A percentile compares a stretch with the other conserved stretches of the same genome.
Conservation (phyloP, 2,113 vertebrate species). For the Holacanthus passer region DNA sequence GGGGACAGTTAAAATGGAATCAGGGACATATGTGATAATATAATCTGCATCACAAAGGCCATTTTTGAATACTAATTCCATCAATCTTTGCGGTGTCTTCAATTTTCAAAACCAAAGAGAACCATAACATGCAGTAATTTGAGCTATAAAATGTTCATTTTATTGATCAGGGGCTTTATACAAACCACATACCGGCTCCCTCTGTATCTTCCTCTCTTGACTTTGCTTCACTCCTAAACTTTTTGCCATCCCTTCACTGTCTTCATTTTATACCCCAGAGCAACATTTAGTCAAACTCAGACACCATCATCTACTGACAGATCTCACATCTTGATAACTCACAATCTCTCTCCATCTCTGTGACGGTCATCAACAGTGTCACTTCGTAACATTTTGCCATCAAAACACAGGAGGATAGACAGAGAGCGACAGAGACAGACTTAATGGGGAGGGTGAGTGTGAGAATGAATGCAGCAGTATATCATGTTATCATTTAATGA, state of each 20-base stretch:
- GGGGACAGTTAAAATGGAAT: neutral
- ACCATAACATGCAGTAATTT: neutral
- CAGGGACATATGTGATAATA: neutral
- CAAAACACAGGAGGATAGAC: slow-evolving; percentile 2
- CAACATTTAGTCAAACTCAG: slow-evolving; percentile 39
- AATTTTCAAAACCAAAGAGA: neutral
- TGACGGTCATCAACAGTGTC: slow-evolving; percentile 51
- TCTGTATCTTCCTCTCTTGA: neutral
- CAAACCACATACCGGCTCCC: neutral
- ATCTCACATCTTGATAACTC: slow-evolving; percentile 35
- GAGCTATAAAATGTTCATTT: neutral
- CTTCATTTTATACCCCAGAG: slow-evolving; percentile 16
- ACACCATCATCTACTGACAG: slow-evolving; percentile 43
- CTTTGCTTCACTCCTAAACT: slow-evolving; percentile 8
- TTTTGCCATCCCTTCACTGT: slow-evolving; percentile 2
- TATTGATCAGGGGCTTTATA: neutral
- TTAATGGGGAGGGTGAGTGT: neutral
- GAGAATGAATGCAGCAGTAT: slow-evolving; percentile 6
- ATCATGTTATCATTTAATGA: slow-evolving; percentile 32
- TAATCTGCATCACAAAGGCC: neutral
- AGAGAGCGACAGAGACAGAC: neutral
- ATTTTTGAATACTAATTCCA: slow-evolving; percentile 1
- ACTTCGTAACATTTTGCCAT: slow-evolving; percentile 19
- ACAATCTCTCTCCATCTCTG: slow-evolving; percentile 39
- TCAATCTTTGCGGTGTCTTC: neutral